phyloP scores from a whole-genome alignment of 2,888 invertebrate species.

The Erebia epiphron region DNA sequence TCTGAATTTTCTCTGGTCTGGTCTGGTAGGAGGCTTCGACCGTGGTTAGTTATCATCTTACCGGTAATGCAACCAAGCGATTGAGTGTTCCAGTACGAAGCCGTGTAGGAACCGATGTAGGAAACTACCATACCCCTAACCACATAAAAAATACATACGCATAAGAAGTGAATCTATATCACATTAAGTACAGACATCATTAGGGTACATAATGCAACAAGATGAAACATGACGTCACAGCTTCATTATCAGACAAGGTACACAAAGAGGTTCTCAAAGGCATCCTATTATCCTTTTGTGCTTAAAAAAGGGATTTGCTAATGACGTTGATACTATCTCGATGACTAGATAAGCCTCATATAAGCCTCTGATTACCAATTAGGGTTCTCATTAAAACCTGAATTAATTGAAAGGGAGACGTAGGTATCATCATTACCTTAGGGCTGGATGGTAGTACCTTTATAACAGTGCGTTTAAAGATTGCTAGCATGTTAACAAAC shows the following conservation, averaged over 20 bases:
- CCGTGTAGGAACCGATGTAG: no score
- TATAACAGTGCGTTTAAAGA: not conserved
- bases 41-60: no score
- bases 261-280: conserved; percentile 1
- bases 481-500: no score
- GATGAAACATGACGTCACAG: conserved; percentile 9
- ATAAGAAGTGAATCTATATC: no score
- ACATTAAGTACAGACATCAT: not conserved
- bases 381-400: conserved; percentile 33
- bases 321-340: conserved; percentile 18
- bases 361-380: conserved; percentile 31
- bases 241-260: conserved; percentile 11
- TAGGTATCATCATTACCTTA: not conserved
- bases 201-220: conserved; percentile 12
- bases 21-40: no score
- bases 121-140: no score
- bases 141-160: no score
- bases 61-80: no score
- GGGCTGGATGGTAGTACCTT: not conserved
- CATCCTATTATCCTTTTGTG: conserved; percentile 11
- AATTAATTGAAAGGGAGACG: not conserved
- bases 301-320: conserved; percentile 16
- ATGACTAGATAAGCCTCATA: conserved; percentile 19
- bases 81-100: no score
- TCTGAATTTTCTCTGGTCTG: no score